phyloP scores from a whole-genome alignment of 2,797 vertebrate species.

The Malacoctenus gilli region DNA sequence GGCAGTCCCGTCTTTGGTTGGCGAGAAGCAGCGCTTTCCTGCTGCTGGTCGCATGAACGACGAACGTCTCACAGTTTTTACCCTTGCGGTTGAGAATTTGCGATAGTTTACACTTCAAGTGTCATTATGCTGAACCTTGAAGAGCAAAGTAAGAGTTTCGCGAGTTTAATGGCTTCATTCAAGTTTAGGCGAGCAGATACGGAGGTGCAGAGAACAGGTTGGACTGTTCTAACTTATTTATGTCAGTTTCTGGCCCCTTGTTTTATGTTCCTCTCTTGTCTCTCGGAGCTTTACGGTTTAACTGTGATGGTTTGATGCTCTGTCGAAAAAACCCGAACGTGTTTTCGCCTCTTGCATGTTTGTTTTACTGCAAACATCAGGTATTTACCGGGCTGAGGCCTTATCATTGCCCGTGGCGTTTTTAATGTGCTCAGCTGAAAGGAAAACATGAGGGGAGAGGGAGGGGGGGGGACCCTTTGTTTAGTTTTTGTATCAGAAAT shows the following conservation, averaged over 20 bases:
- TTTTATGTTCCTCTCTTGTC: background rate
- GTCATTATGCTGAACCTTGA: slow-evolving; percentile 14
- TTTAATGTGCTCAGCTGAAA: slow-evolving; percentile 8
- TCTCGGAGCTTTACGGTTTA: no score
- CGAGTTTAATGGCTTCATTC: background rate
- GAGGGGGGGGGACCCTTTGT: slow-evolving; percentile 13
- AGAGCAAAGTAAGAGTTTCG: no score
- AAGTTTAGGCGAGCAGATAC: background rate
- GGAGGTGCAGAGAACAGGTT: background rate
- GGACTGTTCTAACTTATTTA: background rate
- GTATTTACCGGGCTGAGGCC: slow-evolving; percentile 26
- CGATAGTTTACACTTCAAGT: slow-evolving; percentile 5
- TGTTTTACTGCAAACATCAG: slow-evolving; percentile 28
- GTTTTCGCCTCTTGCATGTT: slow-evolving; percentile 18
- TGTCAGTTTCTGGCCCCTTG: background rate
- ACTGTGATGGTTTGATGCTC: slow-evolving; percentile 6
- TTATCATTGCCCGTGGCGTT: slow-evolving; percentile 15
- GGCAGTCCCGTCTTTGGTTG: slow-evolving; percentile 22
- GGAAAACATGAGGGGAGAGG: slow-evolving; percentile 13
- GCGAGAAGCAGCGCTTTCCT: slow-evolving; percentile 15
- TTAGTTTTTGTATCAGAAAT: slow-evolving; percentile 18
- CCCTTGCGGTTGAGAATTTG: slow-evolving; percentile 15
- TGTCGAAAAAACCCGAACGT: slow-evolving; percentile 22
- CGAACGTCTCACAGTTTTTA: slow-evolving; percentile 34
- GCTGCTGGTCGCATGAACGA: slow-evolving; percentile 40